These are phyloP conservation scores for Paramormyrops kingsleyae DNA, from an alignment of 2,113 vertebrate genomes.

Conservation along the genomic window DNA sequence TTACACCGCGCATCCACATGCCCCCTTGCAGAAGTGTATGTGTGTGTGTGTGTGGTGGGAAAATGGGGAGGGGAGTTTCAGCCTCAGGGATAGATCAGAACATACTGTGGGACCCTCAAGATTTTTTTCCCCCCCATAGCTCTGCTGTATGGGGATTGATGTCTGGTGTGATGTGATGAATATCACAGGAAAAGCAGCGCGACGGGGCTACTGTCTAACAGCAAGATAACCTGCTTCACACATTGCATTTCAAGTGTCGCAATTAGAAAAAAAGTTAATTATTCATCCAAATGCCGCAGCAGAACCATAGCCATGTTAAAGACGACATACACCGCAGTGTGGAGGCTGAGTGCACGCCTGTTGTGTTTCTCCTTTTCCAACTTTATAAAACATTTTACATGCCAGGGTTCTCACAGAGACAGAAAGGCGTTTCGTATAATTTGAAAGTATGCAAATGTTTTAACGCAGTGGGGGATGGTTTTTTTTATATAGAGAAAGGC, in stretches of 20 bases:
- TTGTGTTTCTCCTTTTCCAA: background rate
- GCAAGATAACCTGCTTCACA: conserved; percentile 21
- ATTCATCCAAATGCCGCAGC: conserved; percentile 22
- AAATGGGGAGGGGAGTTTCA: background rate
- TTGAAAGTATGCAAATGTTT: background rate
- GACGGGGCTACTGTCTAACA: background rate
- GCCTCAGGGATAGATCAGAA: background rate
- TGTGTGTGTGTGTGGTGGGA: background rate
- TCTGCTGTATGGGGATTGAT: background rate
- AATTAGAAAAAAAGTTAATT: conserved; percentile 28
- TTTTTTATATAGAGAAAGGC: background rate
- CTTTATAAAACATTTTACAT: background rate
- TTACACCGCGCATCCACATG: conserved; percentile 22
- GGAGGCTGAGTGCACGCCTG: background rate
- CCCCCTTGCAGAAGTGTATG: background rate
- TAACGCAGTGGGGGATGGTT: background rate
- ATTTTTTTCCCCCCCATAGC: background rate
- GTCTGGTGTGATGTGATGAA: background rate
- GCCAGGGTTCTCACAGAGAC: background rate
- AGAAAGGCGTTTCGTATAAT: background rate
- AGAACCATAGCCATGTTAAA: background rate
- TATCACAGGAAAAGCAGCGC: background rate
- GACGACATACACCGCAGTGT: background rate
- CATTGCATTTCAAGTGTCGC: conserved; percentile 19
- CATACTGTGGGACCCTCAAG: background rate